Evolutionary conservation across 2,888 invertebrate species (phyloP).

Genomic region (Clostera curtula): DNA sequence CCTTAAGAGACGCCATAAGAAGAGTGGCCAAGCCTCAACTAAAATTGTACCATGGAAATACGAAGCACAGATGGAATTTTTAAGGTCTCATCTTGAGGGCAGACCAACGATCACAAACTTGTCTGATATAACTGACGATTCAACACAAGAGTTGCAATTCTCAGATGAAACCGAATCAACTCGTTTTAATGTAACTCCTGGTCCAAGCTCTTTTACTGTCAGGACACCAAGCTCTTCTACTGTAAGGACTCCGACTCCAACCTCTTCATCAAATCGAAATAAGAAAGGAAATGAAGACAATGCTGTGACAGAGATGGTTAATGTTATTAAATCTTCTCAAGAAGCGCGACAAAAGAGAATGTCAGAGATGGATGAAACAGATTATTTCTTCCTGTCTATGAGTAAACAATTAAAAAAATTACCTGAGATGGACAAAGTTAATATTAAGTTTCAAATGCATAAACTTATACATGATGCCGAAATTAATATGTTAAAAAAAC

Average conservation of each 20-base stretch:
- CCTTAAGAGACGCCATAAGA: slow-evolving; percentile 13
- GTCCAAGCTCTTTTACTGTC: no score
- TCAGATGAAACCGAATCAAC: slow-evolving; percentile 6
- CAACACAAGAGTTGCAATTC: slow-evolving; percentile 13
- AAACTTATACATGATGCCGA: slow-evolving; percentile 1
- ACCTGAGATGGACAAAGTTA: no score
- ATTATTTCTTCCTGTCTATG: no score
- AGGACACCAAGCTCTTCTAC: slow-evolving; percentile 2
- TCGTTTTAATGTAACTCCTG: neutral
- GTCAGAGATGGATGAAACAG: slow-evolving; percentile 6
- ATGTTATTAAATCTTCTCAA: slow-evolving; percentile 7
- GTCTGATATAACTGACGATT: no score
- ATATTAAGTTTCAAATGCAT: slow-evolving; percentile 1
- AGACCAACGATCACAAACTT: no score
- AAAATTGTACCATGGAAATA: no score
- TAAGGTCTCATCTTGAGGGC: slow-evolving; percentile 9
- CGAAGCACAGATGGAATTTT: slow-evolving; percentile 12
- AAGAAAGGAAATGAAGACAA: slow-evolving; percentile 10
- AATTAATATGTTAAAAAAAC: no score
- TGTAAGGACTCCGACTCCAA: slow-evolving; percentile 1
- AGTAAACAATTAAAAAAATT: no score
- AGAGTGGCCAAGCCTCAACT: slow-evolving; percentile 11
- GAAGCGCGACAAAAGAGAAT: slow-evolving; percentile 12
- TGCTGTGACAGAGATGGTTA: slow-evolving; percentile 8
- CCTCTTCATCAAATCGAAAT: slow-evolving; percentile 5